Percentiles rank a stretch among this genome's conserved stretches.
These are phyloP conservation scores for Botia kubotai DNA, from an alignment of 2,797 vertebrate species.

Conservation along the genomic window DNA sequence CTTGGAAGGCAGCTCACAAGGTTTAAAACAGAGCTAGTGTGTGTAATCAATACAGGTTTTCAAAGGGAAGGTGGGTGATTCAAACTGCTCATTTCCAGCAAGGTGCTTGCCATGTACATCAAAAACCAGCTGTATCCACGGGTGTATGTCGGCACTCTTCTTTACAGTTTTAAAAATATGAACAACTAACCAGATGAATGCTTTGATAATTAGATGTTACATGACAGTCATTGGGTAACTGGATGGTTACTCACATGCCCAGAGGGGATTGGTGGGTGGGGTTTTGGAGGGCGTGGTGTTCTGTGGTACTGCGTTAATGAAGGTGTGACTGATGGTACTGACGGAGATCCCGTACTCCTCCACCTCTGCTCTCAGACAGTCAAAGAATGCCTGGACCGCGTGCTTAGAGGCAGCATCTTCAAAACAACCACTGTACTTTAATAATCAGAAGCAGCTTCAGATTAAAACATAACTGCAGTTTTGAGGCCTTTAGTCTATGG, in stretches of 20 bases:
- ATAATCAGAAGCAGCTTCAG: background rate
- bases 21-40: background rate
- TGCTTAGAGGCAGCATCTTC: slow-evolving; percentile 94
- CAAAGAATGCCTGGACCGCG: slow-evolving; percentile 91
- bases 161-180: background rate
- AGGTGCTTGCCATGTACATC: background rate
- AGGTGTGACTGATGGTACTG: slow-evolving; percentile 93
- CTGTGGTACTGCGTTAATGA: slow-evolving; percentile 79
- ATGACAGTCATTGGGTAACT: background rate
- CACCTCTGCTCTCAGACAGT: slow-evolving; percentile 92
- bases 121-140: slow-evolving; percentile 10
- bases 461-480: background rate
- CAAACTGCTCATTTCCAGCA: background rate
- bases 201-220: background rate
- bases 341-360: slow-evolving; percentile 90
- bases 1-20: background rate
- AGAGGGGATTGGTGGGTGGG: slow-evolving; percentile 73
- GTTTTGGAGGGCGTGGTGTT: slow-evolving; percentile 59
- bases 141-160: background rate
- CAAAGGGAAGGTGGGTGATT: background rate
- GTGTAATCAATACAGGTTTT: background rate
- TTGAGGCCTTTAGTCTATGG: too few species aligned
- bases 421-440: slow-evolving; percentile 32
- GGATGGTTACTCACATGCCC: slow-evolving; percentile 80
- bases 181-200: background rate